Evolutionary conservation across 1,140 invertebrate species (phyloP), one percentile per base, ranked within the genome.

Genomic region (Zaprionus inermis): DNA sequence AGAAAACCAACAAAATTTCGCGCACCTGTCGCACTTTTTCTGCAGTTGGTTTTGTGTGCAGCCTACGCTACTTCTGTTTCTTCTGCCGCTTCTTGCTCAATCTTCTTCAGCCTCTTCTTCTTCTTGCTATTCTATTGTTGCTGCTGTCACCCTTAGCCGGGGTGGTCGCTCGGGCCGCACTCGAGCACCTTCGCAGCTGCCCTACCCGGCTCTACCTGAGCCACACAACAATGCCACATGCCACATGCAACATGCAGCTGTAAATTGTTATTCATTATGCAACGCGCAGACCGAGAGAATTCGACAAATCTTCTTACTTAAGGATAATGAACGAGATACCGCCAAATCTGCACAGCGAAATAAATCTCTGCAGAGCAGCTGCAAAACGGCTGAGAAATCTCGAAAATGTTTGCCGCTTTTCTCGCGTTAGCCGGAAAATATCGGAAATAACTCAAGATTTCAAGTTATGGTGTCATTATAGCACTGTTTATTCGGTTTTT

Each of bases 11-110:
- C 65, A 76, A 84, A 76, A 81, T 72, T 79, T 86, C 79, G 83
- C 76, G 79, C 83, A 85, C 82, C 82, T 85, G 82, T 83, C 82
- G 34, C 70, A 63, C 18, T n/a, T 69, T 74, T 16, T 36, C 14
- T n/a, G 61, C 66, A 57, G 56, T 72, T 57, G 38, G 30, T 71
- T 51, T 16, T 44, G n/a, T 16, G n/a, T 16, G 24, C 22, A 41
- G 16, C 38, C 56, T 44, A 20, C 16, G 56, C 6, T 61, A 51
- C 28, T 20, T 20, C 18, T 41, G 30, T n/a, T n/a, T 51, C 34
- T 28, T 16, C 3, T 51, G 9, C 54, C 36, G 9, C 38, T 10
- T 44, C 32, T 18, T 61, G 12, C 18, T 46, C 14, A 61, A 56
- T 51, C 65, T 41, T 63, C 49, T 32, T 51, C 57, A 69, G 36